These are phyloP conservation scores for Brienomyrus longianalis DNA, from an alignment of 2,113 vertebrate species.

Conservation along the genomic window DNA sequence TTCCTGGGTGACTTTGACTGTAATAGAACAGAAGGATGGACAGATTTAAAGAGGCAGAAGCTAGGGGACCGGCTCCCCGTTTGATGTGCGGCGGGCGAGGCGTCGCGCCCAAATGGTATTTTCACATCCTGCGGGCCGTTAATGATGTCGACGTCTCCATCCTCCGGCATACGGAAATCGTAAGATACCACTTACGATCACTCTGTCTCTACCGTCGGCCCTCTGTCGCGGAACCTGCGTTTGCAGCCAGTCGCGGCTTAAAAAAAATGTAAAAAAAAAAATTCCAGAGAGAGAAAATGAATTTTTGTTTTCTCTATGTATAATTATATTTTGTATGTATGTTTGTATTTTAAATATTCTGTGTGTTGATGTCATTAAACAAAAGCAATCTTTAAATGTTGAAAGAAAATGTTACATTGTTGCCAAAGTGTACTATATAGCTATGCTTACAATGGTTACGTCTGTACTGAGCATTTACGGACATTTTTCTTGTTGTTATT, in stretches of 20 bases:
- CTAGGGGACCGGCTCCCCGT: neutral
- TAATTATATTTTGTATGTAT: neutral
- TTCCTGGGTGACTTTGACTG: neutral
- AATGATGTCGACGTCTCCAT: neutral
- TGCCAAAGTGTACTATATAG: neutral
- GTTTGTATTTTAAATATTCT: neutral
- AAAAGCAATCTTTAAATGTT: neutral
- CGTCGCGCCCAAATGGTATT: neutral
- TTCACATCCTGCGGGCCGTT: neutral
- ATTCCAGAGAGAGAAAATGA: neutral
- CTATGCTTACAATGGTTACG: neutral
- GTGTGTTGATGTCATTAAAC: neutral
- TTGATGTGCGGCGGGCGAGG: neutral
- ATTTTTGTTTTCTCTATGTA: neutral
- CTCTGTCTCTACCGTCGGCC: neutral
- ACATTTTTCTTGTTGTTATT: neutral
- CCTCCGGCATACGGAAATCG: neutral
- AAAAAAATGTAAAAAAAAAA: neutral
- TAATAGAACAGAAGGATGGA: slow-evolving; percentile 12
- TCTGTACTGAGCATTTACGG: neutral
- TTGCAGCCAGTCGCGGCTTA: neutral
- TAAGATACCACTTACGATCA: neutral
- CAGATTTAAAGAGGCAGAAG: neutral
- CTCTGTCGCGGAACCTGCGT: neutral
- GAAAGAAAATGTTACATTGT: neutral